phyloP scores from a whole-genome alignment of 2,113 vertebrate genomes.

The Sturnira hondurensis region DNA sequence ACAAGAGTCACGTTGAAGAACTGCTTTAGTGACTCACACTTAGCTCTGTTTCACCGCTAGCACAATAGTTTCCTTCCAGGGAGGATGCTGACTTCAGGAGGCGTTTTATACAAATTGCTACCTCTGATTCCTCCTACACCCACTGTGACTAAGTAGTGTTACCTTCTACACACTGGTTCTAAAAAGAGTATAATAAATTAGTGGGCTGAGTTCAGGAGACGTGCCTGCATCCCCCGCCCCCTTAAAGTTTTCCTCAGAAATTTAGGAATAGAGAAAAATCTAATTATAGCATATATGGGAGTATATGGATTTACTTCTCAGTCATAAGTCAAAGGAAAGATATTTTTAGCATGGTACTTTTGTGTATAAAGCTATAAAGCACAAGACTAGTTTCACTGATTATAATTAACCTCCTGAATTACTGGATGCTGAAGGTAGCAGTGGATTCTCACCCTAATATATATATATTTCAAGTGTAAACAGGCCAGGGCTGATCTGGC shows the following conservation, averaged over 20 bases:
- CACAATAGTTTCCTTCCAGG: not conserved
- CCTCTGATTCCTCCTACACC: constrained; percentile 37
- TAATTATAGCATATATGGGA: not conserved
- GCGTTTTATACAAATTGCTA: not conserved
- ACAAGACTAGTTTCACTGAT: not conserved
- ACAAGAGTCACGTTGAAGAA: constrained; percentile 11
- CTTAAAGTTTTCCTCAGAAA: not conserved
- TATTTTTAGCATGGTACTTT: not conserved
- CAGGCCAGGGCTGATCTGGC: not conserved
- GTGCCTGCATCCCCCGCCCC: not conserved
- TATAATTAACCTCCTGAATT: not conserved
- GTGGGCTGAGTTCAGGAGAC: not conserved
- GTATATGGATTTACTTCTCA: not conserved
- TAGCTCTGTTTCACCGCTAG: not conserved
- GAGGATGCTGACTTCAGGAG: constrained; percentile 1
- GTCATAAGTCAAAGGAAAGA: not conserved
- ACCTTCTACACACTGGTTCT: not conserved
- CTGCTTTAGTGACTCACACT: constrained; percentile 10
- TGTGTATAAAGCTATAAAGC: not conserved
- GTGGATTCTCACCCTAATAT: not conserved
- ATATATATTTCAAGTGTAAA: not conserved
- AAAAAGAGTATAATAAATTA: constrained; percentile 3
- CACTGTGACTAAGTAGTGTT: constrained; percentile 37
- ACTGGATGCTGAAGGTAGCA: not conserved
- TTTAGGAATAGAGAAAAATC: not conserved